Evolutionary conservation across 2,888 invertebrate species (phyloP), one percentile per base, ranked within the genome.

Genomic region (Digitonthophagus gazella): DNA sequence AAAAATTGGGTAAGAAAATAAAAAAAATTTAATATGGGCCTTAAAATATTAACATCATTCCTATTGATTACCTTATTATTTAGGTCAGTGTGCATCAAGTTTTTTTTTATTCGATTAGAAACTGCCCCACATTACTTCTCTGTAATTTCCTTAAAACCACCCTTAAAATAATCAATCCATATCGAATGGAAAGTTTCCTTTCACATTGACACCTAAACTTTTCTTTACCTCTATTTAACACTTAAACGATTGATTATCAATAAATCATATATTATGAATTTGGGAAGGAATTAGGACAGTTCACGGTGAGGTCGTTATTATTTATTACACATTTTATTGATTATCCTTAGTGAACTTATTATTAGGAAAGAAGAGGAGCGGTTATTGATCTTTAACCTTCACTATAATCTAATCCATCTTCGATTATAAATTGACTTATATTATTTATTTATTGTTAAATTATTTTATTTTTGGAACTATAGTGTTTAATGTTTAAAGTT

Each of bases 1-100:
- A 70, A 70, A 67, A 56, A 16, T 70, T 22, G 72, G 74, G 77
- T 77, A 74, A 74, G 76, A 66, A 44, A 5, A 8, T 44, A 3
- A 22, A 22, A n/a, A n/a, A n/a, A n/a, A n/a, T n/a, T n/a, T n/a
- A n/a, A n/a, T n/a, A n/a, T 57, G n/a, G 57, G 1, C 4, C 28
- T 44, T 44, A 44, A 44, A 8, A 44, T 11, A 44, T 44, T 44
- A 44, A 44, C 28, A 44, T 44, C 28, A 44, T 44, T 44, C 11
- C 6, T 44, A 44, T 44, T 44, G 6, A 44, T 44, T 44, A 44
- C 28, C 28, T 44, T 44, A 44, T n/a, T n/a, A n/a, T 44, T 11
- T 44, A 44, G 28, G 28, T 44, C 28, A 11, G 2, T 44, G 28
- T 44, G 28, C 1, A 11, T 8, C 6, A 44, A 6, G 6, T 44